These are phyloP conservation scores for Oscheius sp. DNA, from an alignment of 1,140 invertebrate genomes.

Conservation along the genomic window DNA sequence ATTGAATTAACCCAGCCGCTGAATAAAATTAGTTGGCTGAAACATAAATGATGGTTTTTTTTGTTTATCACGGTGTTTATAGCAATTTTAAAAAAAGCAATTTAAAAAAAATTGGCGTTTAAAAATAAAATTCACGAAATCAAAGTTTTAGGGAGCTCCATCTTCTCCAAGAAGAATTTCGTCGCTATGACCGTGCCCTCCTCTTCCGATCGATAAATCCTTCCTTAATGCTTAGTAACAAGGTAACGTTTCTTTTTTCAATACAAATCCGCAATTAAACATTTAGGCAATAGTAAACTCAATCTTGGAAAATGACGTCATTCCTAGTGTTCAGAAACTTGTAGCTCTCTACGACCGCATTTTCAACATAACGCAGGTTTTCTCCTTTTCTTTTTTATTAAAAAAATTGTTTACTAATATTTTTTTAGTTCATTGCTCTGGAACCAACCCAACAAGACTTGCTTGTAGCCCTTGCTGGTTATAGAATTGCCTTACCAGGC, in stretches of 20 bases:
- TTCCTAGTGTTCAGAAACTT: conserved; percentile 5
- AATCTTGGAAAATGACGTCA: conserved; percentile 16
- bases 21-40: no score
- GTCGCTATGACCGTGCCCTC: conserved; percentile 21
- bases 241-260: neutral
- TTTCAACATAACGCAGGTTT: conserved; percentile 23
- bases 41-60: no score
- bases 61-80: neutral
- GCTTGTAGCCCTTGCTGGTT: conserved; percentile 5
- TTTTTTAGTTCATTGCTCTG: conserved; percentile 17
- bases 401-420: neutral
- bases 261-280: neutral
- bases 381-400: neutral
- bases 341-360: conserved; percentile 25
- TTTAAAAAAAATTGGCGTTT: no score
- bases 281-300: conserved; percentile 14
- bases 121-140: no score
- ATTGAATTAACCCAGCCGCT: no score
- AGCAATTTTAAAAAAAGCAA: neutral
- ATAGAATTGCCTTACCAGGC: conserved; percentile 16
- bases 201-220: conserved; percentile 25
- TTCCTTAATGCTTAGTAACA: conserved; percentile 20
- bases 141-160: conserved; percentile 10
- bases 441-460: conserved; percentile 26
- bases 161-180: conserved; percentile 10